A percentile compares a stretch with the other conserved stretches of the same genome.
Evolutionary conservation across 2,113 vertebrate species (phyloP).

Genomic region (Prionailurus viverrinus): DNA sequence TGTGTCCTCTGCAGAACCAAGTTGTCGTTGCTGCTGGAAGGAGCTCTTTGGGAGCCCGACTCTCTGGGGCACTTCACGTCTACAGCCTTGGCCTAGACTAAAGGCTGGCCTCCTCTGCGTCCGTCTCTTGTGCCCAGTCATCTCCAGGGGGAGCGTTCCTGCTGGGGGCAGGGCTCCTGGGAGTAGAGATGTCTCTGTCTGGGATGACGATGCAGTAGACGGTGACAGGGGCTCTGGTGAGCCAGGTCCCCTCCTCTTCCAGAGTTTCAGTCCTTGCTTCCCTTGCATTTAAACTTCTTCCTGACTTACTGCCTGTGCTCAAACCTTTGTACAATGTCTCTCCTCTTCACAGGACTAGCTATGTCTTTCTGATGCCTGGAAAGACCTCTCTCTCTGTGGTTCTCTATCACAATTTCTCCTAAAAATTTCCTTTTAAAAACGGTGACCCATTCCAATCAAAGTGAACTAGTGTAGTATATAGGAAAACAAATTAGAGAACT

Average conservation of each 20-base stretch:
- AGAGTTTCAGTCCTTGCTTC: neutral
- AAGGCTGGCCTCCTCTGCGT: neutral
- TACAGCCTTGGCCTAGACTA: conserved; percentile 78
- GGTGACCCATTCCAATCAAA: neutral
- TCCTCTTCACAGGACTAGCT: neutral
- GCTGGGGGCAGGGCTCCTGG: neutral
- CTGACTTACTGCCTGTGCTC: neutral
- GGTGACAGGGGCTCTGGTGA: neutral
- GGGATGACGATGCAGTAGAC: neutral
- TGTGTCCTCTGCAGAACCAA: conserved; percentile 85
- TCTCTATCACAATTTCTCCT: neutral
- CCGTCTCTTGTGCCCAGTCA: neutral
- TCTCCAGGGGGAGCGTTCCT: neutral
- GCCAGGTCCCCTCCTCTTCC: neutral
- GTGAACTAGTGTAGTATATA: neutral
- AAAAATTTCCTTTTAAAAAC: neutral
- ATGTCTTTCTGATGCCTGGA: neutral
- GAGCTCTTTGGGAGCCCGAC: conserved; percentile 87
- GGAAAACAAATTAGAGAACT: neutral
- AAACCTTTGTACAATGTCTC: too few relatives aligned
- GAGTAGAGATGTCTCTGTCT: neutral
- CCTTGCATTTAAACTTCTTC: neutral
- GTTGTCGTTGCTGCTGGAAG: conserved; percentile 88
- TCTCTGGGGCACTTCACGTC: conserved; percentile 87
- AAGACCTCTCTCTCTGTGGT: neutral